Conservation (phyloP, 2,888 invertebrate genomes). For the Tenodera sinensis region DNA sequence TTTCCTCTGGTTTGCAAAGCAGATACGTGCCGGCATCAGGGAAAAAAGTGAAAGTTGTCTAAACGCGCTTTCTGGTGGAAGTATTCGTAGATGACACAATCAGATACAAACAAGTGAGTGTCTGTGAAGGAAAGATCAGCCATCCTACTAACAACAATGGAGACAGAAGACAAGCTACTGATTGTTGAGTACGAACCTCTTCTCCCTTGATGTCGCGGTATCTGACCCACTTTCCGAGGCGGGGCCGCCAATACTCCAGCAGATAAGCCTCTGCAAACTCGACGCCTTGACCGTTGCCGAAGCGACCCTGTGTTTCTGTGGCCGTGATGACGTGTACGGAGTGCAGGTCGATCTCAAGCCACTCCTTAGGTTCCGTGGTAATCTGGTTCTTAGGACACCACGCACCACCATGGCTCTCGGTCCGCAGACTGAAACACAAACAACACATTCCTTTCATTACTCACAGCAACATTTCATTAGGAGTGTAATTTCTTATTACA, state of each 20-base stretch:
- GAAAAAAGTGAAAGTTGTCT: no score
- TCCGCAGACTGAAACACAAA: conserved; percentile 63
- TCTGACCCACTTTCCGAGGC: conserved; percentile 76
- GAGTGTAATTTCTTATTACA: no score
- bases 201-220: conserved; percentile 70
- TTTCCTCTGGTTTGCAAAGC: no score
- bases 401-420: conserved; percentile 81
- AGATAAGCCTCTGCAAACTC: conserved; percentile 83
- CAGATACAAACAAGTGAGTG: no score
- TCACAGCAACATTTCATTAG: not conserved
- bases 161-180: not conserved
- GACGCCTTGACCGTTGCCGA: conserved; percentile 86
- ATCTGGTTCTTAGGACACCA: conserved; percentile 88
- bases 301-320: conserved; percentile 81
- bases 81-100: no score
- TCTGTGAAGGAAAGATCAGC: no score
- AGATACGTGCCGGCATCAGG: no score
- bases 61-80: no score
- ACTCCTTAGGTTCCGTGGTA: conserved; percentile 71
- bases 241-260: conserved; percentile 79
- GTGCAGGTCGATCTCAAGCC: conserved; percentile 77
- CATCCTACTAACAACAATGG: no score
- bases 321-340: conserved; percentile 77
- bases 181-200: conserved; percentile 58
- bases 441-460: not conserved